Evolutionary conservation across 2,888 invertebrate genomes (phyloP).

Genomic region (Chesias legatella): DNA sequence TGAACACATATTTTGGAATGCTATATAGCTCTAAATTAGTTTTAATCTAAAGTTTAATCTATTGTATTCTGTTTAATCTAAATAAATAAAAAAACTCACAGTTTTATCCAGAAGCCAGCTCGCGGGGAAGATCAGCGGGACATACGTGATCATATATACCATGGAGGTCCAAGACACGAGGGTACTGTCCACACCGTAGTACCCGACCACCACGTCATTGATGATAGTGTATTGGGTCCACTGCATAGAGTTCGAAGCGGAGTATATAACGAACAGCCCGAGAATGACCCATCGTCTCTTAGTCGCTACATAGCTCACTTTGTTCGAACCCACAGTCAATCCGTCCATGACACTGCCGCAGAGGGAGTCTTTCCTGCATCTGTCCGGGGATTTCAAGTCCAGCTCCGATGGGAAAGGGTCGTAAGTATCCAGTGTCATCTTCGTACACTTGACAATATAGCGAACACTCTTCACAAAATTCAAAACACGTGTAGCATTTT

Average conservation of each 20-base stretch:
- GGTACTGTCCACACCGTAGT: slow-evolving; percentile 85
- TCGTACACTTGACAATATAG: neutral
- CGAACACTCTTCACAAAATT: too few species aligned
- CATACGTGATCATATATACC: slow-evolving; percentile 98
- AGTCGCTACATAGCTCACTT: slow-evolving; percentile 78
- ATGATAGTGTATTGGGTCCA: slow-evolving; percentile 98
- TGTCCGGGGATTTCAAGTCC: slow-evolving; percentile 33
- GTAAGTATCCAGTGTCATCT: slow-evolving; percentile 14
- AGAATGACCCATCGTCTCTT: slow-evolving; percentile 90
- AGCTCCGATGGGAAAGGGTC: slow-evolving; percentile 30
- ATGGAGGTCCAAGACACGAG: slow-evolving; percentile 97
- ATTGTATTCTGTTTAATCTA: too few species aligned
- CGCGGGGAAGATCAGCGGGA: slow-evolving; percentile 97
- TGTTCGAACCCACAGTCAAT: slow-evolving; percentile 29
- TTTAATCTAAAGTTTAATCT: too few species aligned
- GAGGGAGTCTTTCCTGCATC: slow-evolving; percentile 34
- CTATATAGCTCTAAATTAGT: too few species aligned
- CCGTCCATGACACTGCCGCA: slow-evolving; percentile 55
- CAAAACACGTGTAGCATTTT: too few species aligned
- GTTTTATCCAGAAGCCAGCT: slow-evolving; percentile 96
- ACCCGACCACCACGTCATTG: slow-evolving; percentile 86
- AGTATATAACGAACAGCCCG: slow-evolving; percentile 90
- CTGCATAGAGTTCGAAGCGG: slow-evolving; percentile 95
- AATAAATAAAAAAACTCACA: slow-evolving; percentile 86
- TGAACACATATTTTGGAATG: too few species aligned